Evolutionary conservation across 2,888 invertebrate genomes (phyloP).

Genomic region (Ptilodon capucinus): DNA sequence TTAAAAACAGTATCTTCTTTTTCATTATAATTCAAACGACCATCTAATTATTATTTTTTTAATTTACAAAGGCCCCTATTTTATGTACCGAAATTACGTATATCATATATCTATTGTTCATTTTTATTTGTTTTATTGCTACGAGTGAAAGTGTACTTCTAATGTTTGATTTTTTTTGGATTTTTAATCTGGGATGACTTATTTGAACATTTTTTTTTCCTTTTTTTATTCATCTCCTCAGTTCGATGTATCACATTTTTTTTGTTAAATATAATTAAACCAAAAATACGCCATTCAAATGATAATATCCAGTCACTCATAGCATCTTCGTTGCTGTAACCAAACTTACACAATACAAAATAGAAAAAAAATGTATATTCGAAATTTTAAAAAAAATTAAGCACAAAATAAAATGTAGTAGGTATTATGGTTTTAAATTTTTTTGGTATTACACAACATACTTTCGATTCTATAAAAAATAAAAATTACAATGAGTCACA

Average conservation of each 20-base stretch:
- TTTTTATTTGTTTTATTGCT: conserved; percentile 41
- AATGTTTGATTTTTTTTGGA: neutral
- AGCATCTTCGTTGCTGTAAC: conserved; percentile 56
- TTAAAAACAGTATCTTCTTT: conserved; percentile 62
- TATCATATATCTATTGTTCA: conserved; percentile 61
- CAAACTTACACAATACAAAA: conserved; percentile 49
- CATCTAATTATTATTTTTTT: conserved; percentile 45
- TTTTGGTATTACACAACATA: conserved; percentile 79
- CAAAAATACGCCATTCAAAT: neutral
- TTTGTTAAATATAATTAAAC: conserved; percentile 8
- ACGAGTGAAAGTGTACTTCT: conserved; percentile 39
- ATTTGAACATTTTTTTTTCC: neutral
- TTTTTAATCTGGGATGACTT: neutral
- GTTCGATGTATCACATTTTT: conserved; percentile 16
- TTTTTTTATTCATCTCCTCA: neutral
- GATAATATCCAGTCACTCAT: conserved; percentile 30
- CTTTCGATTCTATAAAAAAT: conserved; percentile 55
- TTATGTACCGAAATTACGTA: conserved; percentile 76
- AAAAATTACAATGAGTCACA: conserved; percentile 67
- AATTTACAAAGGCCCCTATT: conserved; percentile 67
- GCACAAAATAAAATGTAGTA: conserved; percentile 62
- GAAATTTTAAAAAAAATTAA: conserved; percentile 66
- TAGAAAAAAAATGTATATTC: conserved; percentile 66
- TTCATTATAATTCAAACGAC: conserved; percentile 56
- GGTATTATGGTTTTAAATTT: conserved; percentile 45